Evolutionary conservation across 2,113 vertebrate genomes (phyloP).

Genomic region (Proteles cristata): DNA sequence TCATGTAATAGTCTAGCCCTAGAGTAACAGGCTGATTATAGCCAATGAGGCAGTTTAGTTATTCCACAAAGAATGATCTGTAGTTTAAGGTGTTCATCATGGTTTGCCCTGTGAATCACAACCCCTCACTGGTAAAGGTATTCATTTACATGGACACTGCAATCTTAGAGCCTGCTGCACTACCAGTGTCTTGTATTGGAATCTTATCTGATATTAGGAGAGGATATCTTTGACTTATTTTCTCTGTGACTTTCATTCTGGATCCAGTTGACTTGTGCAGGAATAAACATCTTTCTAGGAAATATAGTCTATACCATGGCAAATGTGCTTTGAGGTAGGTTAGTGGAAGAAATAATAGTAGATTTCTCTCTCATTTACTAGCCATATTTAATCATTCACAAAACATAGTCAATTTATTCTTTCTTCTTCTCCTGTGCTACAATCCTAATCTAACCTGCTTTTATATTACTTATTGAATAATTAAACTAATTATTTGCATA

Average conservation of each 20-base stretch:
- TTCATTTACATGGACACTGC: background rate
- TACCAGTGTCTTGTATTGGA: background rate
- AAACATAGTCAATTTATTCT: background rate
- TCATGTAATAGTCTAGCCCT: background rate
- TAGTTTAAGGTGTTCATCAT: background rate
- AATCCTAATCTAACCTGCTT: background rate
- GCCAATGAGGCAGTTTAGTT: background rate
- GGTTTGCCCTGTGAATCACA: background rate
- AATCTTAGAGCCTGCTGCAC: background rate
- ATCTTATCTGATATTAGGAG: background rate
- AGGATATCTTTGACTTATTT: background rate
- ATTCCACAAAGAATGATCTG: background rate
- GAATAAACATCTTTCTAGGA: background rate
- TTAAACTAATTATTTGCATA: background rate
- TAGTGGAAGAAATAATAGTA: background rate
- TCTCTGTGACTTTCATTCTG: background rate
- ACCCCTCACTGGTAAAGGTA: background rate
- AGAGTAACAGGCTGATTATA: background rate
- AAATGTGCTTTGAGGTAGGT: background rate
- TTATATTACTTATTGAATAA: background rate
- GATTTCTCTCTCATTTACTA: background rate
- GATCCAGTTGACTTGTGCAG: background rate
- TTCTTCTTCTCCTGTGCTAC: background rate
- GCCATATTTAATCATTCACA: background rate
- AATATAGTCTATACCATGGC: background rate